phyloP scores from a whole-genome alignment of 2,113 vertebrate species.

The Psammodynastes pulverulentus region DNA sequence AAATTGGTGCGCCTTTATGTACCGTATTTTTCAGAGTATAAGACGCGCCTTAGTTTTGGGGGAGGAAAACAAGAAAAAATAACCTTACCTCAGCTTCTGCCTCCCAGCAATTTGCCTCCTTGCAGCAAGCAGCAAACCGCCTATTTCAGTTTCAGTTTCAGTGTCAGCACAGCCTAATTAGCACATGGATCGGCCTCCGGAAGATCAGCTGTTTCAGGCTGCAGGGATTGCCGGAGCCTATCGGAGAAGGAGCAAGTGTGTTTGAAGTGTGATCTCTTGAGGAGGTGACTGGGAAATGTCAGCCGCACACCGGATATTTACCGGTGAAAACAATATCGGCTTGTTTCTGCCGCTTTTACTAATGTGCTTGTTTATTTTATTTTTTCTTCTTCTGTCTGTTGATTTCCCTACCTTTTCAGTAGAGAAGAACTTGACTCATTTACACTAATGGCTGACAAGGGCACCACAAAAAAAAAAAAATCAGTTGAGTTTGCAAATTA shows the following conservation, averaged over 20 bases:
- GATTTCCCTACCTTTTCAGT: constrained; percentile 26
- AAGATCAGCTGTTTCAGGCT: too few relatives aligned
- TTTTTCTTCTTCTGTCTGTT: constrained; percentile 21
- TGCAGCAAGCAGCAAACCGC: too few relatives aligned
- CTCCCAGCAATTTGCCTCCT: too few relatives aligned
- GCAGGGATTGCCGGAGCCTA: too few relatives aligned
- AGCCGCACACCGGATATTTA: neutral
- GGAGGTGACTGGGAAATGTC: neutral
- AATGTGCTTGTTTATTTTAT: neutral
- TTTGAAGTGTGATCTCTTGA: constrained; percentile 20
- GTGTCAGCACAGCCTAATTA: too few relatives aligned
- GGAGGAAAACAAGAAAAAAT: too few relatives aligned
- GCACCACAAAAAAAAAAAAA: constrained; percentile 22
- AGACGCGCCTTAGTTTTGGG: too few relatives aligned
- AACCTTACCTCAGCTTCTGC: too few relatives aligned
- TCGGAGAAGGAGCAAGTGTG: neutral
- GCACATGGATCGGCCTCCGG: too few relatives aligned
- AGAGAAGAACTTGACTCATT: constrained; percentile 23
- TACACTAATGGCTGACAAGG: constrained; percentile 14
- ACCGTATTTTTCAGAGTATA: too few relatives aligned
- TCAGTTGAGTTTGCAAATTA: constrained; percentile 56
- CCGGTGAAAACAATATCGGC: neutral
- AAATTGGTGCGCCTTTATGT: neutral
- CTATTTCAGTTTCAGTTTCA: too few relatives aligned
- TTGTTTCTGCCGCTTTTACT: constrained; percentile 16